Base-by-base conservation (phyloP, 1,140 invertebrate species). In the Piezodorus guildinii region DNA sequence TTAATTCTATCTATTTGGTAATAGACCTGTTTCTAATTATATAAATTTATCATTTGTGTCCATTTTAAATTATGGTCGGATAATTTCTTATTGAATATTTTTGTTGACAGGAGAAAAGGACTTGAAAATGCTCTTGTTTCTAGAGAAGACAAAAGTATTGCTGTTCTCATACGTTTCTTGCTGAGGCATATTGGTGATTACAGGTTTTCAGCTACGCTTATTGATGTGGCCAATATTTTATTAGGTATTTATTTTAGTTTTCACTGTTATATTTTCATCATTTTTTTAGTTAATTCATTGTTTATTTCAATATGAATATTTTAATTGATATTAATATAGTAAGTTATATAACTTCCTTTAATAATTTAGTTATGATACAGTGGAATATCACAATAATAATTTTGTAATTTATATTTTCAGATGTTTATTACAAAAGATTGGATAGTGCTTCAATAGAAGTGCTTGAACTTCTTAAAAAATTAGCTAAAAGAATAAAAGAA, bases 141-240 rank as follows among this genome's bases (percentile, higher is more conserved):
- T 17, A 77, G 88, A 69, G 79, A 84, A 66, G 81, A 83, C 54
- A 83, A 85, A 68, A 79, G 80, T 34, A 72, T 94, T 19, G 72
- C 77, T 9, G 72, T 74, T 61, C 77, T 95, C 64, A 71, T 94
- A 0, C 82, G 81, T 66, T 96, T 93, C 75, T 76, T 94, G n/a
- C 82, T 81, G 62, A 83, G 77, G 63, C 79, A 91, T 73, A 77
- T 93, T 59, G 83, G 87, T 56, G 87, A 86, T 71, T 76, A 81
- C 49, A 79, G 84, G 68, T 94, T 89, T 73, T 85, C 83, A 44
- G 77, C 81, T 61, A 80, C 85, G 15, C 71, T 94, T 4, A 76
- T 89, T 39, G 83, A 90, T 77, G 84, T 90, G 25, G 76, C 82
- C 39, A 83, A 85, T 75, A 77, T 83, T 46, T 77, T 93, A 56